These are phyloP conservation scores for Euborellia annulipes DNA, from an alignment of 1,140 invertebrate genomes.

Conservation along the genomic window DNA sequence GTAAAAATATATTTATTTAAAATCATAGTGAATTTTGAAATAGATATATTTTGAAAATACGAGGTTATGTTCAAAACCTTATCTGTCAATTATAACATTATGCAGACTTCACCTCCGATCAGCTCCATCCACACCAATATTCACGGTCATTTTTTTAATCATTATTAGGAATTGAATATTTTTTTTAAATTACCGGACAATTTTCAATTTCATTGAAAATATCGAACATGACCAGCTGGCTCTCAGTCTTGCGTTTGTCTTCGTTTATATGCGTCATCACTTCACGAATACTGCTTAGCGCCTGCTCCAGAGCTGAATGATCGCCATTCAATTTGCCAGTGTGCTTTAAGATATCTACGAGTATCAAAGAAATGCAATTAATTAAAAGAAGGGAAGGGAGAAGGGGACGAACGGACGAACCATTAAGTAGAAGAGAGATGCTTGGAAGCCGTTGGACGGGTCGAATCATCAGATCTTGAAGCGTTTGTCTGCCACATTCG, in stretches of 20 bases:
- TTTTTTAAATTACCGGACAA: slow-evolving; percentile 82
- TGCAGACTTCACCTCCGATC: too few relatives aligned
- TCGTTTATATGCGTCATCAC: slow-evolving; percentile 95
- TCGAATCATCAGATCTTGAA: slow-evolving; percentile 88
- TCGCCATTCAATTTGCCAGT: slow-evolving; percentile 75
- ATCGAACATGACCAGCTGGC: slow-evolving; percentile 88
- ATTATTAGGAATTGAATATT: too few relatives aligned
- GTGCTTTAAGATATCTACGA: slow-evolving; percentile 81
- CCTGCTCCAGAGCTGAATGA: slow-evolving; percentile 64
- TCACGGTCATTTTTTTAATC: too few relatives aligned
- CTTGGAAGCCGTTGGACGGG: slow-evolving; percentile 93
- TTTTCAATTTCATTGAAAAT: slow-evolving; percentile 96
- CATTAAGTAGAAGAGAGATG: slow-evolving; percentile 82
- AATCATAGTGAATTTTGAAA: too few relatives aligned
- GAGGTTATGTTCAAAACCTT: too few relatives aligned
- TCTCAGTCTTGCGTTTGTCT: slow-evolving; percentile 89
- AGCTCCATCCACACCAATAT: too few relatives aligned
- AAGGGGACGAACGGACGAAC: too few relatives aligned
- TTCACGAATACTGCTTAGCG: slow-evolving; percentile 73
- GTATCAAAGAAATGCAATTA: too few relatives aligned
- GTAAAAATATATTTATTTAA: too few relatives aligned
- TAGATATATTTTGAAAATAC: too few relatives aligned
- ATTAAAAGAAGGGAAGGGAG: too few relatives aligned
- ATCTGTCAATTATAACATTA: too few relatives aligned
- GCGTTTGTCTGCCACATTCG: slow-evolving; percentile 86